Conservation (phyloP, 2,888 invertebrate genomes). For the Petrophora chlorosata region DNA sequence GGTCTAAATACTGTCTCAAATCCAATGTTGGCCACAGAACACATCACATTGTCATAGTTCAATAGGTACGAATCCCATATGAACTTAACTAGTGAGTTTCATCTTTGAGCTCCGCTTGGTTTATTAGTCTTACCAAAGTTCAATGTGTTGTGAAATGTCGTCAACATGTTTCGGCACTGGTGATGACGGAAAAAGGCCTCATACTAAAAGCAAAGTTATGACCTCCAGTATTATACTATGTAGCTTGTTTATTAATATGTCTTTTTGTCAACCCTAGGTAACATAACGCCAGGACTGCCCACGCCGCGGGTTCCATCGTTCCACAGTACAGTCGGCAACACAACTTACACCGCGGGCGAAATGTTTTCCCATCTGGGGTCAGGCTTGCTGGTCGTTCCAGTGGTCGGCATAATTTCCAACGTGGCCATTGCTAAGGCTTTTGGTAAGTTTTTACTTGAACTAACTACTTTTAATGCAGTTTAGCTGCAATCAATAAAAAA, state of each 20-base stretch:
- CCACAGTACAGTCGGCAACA: conserved; percentile 71
- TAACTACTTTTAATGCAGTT: background rate
- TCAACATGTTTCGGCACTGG: too few species aligned
- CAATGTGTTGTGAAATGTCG: too few species aligned
- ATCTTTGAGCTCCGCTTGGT: too few species aligned
- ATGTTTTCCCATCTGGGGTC: conserved; percentile 86
- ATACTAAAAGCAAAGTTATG: too few species aligned
- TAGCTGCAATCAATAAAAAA: background rate
- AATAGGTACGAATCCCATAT: too few species aligned
- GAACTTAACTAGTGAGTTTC: too few species aligned
- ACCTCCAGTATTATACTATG: background rate
- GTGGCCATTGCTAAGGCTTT: conserved; percentile 94
- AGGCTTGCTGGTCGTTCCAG: conserved; percentile 88
- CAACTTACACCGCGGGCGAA: conserved; percentile 74
- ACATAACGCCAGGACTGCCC: conserved; percentile 86
- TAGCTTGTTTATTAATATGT: background rate
- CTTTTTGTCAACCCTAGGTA: conserved; percentile 58
- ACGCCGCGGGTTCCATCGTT: conserved; percentile 80
- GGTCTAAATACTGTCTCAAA: too few species aligned
- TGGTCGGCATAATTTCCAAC: conserved; percentile 90
- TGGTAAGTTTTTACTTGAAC: conserved; percentile 86
- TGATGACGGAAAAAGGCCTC: too few species aligned
- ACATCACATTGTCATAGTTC: too few species aligned
- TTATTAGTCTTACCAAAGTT: too few species aligned
- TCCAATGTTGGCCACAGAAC: too few species aligned